A percentile compares a stretch with the other conserved stretches of the same genome.
Conservation (phyloP, 2,797 vertebrate species). For the Carcharodon carcharias region DNA sequence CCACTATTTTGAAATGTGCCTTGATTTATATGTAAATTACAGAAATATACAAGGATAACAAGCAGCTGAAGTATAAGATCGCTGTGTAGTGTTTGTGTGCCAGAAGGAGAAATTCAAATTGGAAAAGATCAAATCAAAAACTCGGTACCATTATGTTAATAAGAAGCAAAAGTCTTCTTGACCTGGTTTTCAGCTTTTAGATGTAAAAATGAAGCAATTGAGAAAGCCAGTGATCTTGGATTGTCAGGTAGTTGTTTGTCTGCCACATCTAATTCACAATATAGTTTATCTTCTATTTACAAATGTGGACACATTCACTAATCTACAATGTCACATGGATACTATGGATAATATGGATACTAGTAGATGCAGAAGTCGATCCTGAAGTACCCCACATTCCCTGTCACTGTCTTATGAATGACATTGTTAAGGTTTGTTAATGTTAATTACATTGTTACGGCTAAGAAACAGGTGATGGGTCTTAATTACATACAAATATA, state of each 20-base stretch:
- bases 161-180: not conserved
- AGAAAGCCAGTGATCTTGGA: not conserved
- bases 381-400: not conserved
- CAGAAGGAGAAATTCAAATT: not conserved
- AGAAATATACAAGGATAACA: not conserved
- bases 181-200: not conserved
- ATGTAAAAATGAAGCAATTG: not conserved
- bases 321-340: not conserved
- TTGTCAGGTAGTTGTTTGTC: not conserved
- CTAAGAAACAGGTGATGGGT: too few species aligned
- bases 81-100: not conserved
- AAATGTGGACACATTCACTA: not conserved
- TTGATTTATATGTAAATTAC: not conserved
- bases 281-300: not conserved
- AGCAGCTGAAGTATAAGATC: not conserved
- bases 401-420: too few species aligned
- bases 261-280: not conserved
- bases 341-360: not conserved
- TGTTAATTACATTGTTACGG: too few species aligned
- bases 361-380: not conserved
- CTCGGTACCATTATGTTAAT: not conserved
- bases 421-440: too few species aligned
- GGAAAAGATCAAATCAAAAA: not conserved
- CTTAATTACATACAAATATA: too few species aligned
- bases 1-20: not conserved